Evolutionary conservation across 2,888 invertebrate species (phyloP), one percentile per base, ranked within the genome.

Genomic region (Cephus pulcher): DNA sequence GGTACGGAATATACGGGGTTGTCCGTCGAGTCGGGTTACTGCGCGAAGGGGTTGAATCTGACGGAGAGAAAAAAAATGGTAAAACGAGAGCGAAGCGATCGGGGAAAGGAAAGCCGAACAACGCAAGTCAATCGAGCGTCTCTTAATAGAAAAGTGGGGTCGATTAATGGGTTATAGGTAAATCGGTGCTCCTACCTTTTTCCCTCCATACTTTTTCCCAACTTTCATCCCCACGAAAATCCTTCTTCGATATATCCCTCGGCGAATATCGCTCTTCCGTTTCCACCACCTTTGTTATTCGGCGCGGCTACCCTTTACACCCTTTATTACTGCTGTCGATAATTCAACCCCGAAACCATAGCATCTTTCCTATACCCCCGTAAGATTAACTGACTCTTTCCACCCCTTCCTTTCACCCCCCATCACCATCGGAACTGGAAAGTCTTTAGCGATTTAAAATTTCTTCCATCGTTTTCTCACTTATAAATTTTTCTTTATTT

Each of bases 161-260:
- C 90, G 90, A 90, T 90, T 90, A 90, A 90, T 90, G 90, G 90
- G 90, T 90, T 90, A 90, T 90, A 90, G 90, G 90, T 89, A 90
- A 90, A 90, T 89, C 89, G 70, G 84, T 85, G 84, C 87, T 83
- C 85, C 84, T 83, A 82, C 82, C 86, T 85, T 83, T 82, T 71
- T 83, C 83, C 81, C 84, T 80, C 81, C 32, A 30, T 33, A 4
- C 32, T 70, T 74, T 34, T 33, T 71, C 71, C 32, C 71, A n/a
- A n/a, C 71, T 15, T 71, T 71, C 71, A 71, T 32, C 71, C 71
- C 32, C 71, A 33, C 15, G 71, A 15, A 40, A 40, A 40, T 15
- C 15, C 40, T 40, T 15, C 40, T 40, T 15, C 40, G 40, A 40
- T 15, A 40, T 40, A 40, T 71, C 33, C 71, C 71, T 12, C 86